Percentiles rank a stretch among this genome's conserved stretches.
Evolutionary conservation across 2,888 invertebrate species (phyloP).

Genomic region (Neoaliturus tenellus): DNA sequence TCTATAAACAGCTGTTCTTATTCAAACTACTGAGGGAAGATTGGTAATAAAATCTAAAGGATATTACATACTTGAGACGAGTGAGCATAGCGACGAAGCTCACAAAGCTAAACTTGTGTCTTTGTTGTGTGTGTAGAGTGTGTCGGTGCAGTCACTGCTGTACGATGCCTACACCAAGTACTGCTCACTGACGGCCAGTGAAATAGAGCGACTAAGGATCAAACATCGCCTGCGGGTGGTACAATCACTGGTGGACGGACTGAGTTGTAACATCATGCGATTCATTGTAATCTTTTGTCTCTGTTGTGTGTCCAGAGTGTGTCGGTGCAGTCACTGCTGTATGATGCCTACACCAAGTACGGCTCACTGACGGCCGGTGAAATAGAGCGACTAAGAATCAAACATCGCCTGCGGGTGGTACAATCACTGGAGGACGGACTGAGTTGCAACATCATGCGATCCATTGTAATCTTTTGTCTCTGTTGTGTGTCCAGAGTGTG

Average conservation of each 20-base stretch:
- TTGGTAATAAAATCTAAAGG: no score
- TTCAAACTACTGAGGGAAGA: no score
- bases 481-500: conserved; percentile 77
- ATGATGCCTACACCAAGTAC: conserved; percentile 90
- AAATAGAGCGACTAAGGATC: conserved; percentile 92
- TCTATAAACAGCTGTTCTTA: no score
- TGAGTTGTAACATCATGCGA: conserved; percentile 90
- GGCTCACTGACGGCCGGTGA: conserved; percentile 88
- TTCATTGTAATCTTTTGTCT: no score
- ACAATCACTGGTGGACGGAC: conserved; percentile 93
- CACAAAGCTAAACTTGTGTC: no score
- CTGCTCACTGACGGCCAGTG: conserved; percentile 86
- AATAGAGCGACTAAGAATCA: conserved; percentile 93
- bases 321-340: conserved; percentile 88
- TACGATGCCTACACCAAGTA: conserved; percentile 91
- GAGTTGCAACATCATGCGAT: conserved; percentile 92
- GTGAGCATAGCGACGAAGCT: no score
- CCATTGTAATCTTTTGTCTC: no score
- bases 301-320: conserved; percentile 77
- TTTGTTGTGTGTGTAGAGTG: conserved; percentile 75
- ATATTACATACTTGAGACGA: no score
- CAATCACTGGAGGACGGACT: conserved; percentile 94
- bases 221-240: conserved; percentile 96
- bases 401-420: conserved; percentile 94
- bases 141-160: conserved; percentile 88